Base-by-base conservation (phyloP, 2,113 vertebrate species). In the Anolis carolinensis region DNA sequence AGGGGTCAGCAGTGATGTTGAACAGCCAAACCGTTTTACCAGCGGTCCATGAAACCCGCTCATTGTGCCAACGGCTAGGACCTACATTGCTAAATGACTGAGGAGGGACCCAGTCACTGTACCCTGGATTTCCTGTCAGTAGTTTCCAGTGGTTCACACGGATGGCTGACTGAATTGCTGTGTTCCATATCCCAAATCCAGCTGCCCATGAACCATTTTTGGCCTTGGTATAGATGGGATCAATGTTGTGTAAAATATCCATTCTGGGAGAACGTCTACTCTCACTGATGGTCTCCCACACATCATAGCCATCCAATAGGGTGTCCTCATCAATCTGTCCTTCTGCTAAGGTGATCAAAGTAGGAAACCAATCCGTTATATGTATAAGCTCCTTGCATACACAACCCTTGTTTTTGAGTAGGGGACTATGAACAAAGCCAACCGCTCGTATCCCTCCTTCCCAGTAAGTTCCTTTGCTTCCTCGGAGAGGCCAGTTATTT, bases 291-390 rank as follows among this genome's bases (percentile, higher is more conserved):
- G 98, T 97, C 94, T 99, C 99, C 99, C 99, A 99, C 81, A 99
- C 95, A 9, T 99, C 99, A 0, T 98, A 99, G 11, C 99, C 99
- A 0, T 99, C 99, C 87, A 99, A 93, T 48, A 96, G 96, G 75
- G 97, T 96, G 83, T 98, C 95, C 90, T 99, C 99, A 9, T 98
- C 97, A 1, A 99, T 95, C 81, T 96, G 97, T 14, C 98, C 99
- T 89, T 98, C 98, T 0, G 97, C 99, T 92, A 99, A 95, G 0
- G 97, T 97, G 82, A 99, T 97, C 94, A 99, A 90, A 5, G 99
- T 99, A 25, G 98, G 99, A 90, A 98, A 99, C 99, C 98, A 99
- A 94, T 99, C 99, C 0, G 98, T 99, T 91, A 99, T 99, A 92
- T 99, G 99, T 75, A 99, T 96, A 8, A 99, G 96, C 84, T 97